Percentiles rank a stretch among this genome's conserved stretches.
Evolutionary conservation across 2,113 vertebrate species (phyloP).

Genomic region (Gulo gulo): DNA sequence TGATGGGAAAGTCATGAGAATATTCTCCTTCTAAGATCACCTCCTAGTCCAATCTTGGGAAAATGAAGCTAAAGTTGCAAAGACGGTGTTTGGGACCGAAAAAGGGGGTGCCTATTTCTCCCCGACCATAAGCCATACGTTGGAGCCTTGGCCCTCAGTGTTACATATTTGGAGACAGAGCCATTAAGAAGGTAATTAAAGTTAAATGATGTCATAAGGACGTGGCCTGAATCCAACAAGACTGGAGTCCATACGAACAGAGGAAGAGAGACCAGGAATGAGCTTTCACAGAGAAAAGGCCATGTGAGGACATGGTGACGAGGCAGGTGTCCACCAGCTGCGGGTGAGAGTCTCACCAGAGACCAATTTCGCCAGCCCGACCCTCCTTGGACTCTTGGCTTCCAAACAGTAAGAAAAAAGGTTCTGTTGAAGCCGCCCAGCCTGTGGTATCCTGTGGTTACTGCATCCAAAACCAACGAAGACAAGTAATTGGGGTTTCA

Average conservation of each 20-base stretch:
- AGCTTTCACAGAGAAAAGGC: rapidly evolving
- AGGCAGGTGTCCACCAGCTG: rapidly evolving
- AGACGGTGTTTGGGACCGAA: neutral
- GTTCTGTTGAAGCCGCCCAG: no score
- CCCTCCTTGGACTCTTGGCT: neutral
- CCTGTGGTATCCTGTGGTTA: neutral
- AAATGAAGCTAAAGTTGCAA: neutral
- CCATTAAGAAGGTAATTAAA: neutral
- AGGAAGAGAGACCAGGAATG: neutral
- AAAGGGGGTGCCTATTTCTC: neutral
- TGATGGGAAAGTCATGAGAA: neutral
- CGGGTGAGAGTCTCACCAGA: neutral
- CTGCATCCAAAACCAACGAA: rapidly evolving
- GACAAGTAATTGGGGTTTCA: neutral
- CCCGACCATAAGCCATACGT: neutral
- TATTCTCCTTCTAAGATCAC: no score
- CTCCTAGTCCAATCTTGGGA: neutral
- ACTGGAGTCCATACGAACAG: rapidly evolving
- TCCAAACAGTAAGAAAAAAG: neutral
- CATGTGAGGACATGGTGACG: rapidly evolving
- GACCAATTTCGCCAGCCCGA: rapidly evolving
- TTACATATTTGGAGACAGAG: neutral
- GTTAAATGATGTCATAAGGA: neutral
- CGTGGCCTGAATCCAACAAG: neutral
- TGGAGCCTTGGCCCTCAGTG: neutral